Conservation (phyloP, 2,888 invertebrate genomes). For the Allolobophora icterica region DNA sequence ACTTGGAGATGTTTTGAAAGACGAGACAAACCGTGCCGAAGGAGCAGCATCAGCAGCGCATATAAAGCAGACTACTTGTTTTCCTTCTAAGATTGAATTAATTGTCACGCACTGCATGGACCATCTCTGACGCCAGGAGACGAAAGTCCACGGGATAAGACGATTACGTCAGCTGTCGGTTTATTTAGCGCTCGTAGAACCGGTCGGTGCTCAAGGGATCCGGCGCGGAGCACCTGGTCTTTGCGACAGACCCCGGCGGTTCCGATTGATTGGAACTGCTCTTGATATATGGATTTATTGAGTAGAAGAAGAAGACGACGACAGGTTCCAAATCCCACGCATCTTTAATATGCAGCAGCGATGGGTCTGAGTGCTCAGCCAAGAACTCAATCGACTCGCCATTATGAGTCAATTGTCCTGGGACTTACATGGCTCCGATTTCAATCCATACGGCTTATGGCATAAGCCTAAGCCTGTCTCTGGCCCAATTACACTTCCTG, state of each 20-base stretch:
- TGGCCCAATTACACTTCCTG: background rate
- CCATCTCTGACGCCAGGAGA: background rate
- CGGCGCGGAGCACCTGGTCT: background rate
- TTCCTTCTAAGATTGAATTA: background rate
- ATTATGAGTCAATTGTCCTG: background rate
- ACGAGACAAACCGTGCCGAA: background rate
- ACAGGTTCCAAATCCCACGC: background rate
- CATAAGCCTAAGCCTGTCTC: background rate
- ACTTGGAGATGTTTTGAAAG: background rate
- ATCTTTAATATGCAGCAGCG: background rate
- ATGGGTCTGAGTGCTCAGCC: no score
- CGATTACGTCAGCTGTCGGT: background rate
- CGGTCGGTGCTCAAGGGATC: background rate
- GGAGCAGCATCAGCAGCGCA: background rate
- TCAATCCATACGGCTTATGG: background rate
- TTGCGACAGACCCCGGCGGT: background rate
- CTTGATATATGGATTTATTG: background rate
- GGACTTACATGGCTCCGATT: background rate
- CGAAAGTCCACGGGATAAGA: constrained; percentile 5
- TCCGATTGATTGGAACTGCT: background rate
- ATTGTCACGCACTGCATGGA: constrained; percentile 12
- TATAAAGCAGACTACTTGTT: background rate
- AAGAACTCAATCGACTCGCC: background rate
- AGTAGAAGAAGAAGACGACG: background rate
- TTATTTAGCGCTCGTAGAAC: background rate